Base-by-base conservation (phyloP, 2,797 vertebrate genomes). In the Hydrolagus colliei region DNA sequence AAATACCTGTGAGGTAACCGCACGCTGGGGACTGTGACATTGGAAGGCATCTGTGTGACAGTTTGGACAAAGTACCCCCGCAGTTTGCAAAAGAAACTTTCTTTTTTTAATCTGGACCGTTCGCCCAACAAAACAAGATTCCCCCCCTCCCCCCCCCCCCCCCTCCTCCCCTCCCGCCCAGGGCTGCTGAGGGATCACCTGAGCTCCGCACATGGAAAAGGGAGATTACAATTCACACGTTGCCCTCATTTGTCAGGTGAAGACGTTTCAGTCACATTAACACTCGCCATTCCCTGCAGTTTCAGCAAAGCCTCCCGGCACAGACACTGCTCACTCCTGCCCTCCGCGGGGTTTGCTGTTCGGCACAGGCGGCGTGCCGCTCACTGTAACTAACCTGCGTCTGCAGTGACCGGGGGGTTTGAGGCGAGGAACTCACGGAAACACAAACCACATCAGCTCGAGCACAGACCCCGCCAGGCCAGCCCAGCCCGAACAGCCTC, bases 131-230 rank as follows among this genome's bases (percentile, higher is more conserved):
- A 6, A 52, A 52, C 41, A 52, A 52, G 41, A 52, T 52, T 52
- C 2, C 1, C 6, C 0, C 41, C 6, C 0, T 1, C 41, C 41
- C 0, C 6, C 41, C 6, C 6, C 0, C 3, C 41, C 2, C 41
- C 2, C 3, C 6, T 52, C 6, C 6, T 1, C 1, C 27, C 27
- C 27, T 0, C 27, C 27, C 27, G 27, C 41, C 41, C 41, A 52
- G 41, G 1, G 41, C 41, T 52, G 41, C 0, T 52, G 41, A 52
- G 2, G 3, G 41, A 52, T 52, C 41, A 52, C 41, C 41, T 52
- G 41, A 52, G 41, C 6, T 52, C 41, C 1, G 3, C 41, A 52
- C 6, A 52, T 52, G 41, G 41, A 52, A 52, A 52, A 52, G 6
- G 41, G 41, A 52, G 41, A 52, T 52, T 52, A 52, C 1, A 52